Percentiles rank a stretch among this genome's conserved stretches.
Evolutionary conservation across 1,140 invertebrate genomes (phyloP).

Genomic region (Drosophila sturtevanti): DNA sequence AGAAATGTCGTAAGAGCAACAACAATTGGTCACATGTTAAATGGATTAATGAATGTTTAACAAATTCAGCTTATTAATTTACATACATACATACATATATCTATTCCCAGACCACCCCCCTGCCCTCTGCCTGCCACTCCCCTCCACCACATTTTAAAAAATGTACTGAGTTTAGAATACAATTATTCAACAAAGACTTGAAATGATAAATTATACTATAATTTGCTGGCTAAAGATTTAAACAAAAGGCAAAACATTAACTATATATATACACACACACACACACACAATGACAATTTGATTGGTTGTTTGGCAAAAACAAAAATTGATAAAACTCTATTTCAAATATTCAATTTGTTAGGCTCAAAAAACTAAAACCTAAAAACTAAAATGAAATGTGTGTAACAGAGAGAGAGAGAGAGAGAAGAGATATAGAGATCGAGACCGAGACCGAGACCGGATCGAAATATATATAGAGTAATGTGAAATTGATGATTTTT

Average conservation of each 20-base stretch:
- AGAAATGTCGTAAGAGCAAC: slow-evolving; percentile 15
- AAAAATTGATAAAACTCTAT: slow-evolving; percentile 14
- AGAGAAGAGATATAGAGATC: slow-evolving; percentile 1
- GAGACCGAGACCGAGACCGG: slow-evolving; percentile 4
- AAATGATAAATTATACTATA: slow-evolving; percentile 52
- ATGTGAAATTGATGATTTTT: slow-evolving; percentile 43
- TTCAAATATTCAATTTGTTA: slow-evolving; percentile 47
- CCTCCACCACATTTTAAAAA: slow-evolving; percentile 32
- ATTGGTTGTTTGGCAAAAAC: slow-evolving; percentile 21
- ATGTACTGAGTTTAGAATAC: slow-evolving; percentile 50
- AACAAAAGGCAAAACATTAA: slow-evolving; percentile 29
- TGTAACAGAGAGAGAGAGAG: slow-evolving; percentile 11
- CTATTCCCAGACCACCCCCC: background rate
- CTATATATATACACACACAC: background rate
- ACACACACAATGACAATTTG: slow-evolving; percentile 2
- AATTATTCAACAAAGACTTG: slow-evolving; percentile 61
- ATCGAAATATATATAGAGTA: slow-evolving; percentile 11
- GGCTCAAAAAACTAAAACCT: slow-evolving; percentile 66
- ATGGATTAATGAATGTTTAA: slow-evolving; percentile 52
- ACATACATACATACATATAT: background rate
- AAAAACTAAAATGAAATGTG: slow-evolving; percentile 14
- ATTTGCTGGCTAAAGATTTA: slow-evolving; percentile 56
- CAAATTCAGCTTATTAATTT: slow-evolving; percentile 8
- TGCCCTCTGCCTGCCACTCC: slow-evolving; percentile 36
- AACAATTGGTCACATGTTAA: slow-evolving; percentile 46